A percentile compares a stretch with the other conserved stretches of the same genome.
Conservation (phyloP, 2,113 vertebrate genomes). For the Gymnocephalus cernua region DNA sequence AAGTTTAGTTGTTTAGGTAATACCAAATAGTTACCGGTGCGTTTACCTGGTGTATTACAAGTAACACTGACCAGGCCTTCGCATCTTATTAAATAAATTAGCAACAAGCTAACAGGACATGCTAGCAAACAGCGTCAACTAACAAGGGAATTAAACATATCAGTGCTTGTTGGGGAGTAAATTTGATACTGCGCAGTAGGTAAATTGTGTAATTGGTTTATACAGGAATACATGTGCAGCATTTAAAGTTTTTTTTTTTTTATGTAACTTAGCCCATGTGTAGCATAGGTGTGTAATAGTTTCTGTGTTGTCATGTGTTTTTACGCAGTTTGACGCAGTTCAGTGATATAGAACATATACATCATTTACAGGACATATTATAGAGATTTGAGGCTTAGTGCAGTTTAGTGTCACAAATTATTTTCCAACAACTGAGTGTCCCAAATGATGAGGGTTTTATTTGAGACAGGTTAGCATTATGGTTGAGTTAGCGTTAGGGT, state of each 20-base stretch:
- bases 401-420: no score
- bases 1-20: not conserved
- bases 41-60: fast-evolving
- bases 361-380: not conserved
- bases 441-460: no score
- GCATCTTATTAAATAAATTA: conserved; percentile 23
- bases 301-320: conserved; percentile 1
- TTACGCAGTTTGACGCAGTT: not conserved
- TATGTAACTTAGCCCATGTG: not conserved
- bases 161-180: not conserved
- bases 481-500: no score
- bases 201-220: not conserved
- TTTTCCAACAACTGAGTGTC: no score
- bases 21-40: fast-evolving
- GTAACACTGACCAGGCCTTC: not conserved
- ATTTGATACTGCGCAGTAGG: fast-evolving
- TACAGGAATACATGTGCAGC: not conserved
- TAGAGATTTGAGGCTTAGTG: fast-evolving
- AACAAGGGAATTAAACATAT: conserved; percentile 1
- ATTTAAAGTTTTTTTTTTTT: not conserved
- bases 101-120: conserved; percentile 60
- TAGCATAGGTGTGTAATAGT: not conserved
- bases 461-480: no score
- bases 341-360: not conserved
- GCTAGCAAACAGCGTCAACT: conserved; percentile 38